Percentiles rank a stretch among this genome's conserved stretches.
Conservation (phyloP, 2,113 vertebrate genomes). For the Notarius lentiginosus region DNA sequence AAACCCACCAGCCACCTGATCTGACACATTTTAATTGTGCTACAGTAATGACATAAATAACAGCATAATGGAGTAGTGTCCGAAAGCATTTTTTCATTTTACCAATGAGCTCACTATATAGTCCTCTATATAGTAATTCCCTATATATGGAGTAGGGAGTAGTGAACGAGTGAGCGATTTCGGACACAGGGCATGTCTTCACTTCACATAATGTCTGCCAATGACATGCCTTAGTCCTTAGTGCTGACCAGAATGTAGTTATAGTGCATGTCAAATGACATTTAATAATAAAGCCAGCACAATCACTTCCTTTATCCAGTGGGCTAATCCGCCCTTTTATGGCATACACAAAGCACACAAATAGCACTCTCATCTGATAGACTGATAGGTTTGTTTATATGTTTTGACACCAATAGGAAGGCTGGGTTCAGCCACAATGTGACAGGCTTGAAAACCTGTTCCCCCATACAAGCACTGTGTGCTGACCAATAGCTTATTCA, state of each 20-base stretch:
- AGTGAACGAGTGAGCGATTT: too few relatives aligned
- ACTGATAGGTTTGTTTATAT: not conserved
- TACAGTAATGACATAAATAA: too few relatives aligned
- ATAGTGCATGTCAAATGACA: not conserved
- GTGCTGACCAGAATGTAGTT: not conserved
- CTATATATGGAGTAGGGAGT: too few relatives aligned
- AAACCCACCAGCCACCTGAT: too few relatives aligned
- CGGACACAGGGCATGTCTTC: too few relatives aligned
- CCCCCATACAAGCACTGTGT: not conserved
- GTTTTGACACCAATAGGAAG: not conserved
- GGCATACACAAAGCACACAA: not conserved
- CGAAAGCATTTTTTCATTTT: too few relatives aligned
- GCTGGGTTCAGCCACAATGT: not conserved
- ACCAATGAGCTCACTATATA: too few relatives aligned
- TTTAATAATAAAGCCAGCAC: not conserved
- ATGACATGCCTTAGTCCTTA: too few relatives aligned
- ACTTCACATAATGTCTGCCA: too few relatives aligned
- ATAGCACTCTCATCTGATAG: not conserved
- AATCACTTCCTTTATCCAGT: not conserved
- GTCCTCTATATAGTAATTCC: too few relatives aligned
- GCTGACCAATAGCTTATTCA: not conserved
- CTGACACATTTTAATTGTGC: too few relatives aligned
- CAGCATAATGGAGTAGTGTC: too few relatives aligned
- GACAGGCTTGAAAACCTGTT: not conserved
- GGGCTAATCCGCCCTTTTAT: not conserved